Percentiles rank a stretch among this genome's conserved stretches.
phyloP scores from a whole-genome alignment of 1,140 invertebrate genomes.

The Sycophila sp. region DNA sequence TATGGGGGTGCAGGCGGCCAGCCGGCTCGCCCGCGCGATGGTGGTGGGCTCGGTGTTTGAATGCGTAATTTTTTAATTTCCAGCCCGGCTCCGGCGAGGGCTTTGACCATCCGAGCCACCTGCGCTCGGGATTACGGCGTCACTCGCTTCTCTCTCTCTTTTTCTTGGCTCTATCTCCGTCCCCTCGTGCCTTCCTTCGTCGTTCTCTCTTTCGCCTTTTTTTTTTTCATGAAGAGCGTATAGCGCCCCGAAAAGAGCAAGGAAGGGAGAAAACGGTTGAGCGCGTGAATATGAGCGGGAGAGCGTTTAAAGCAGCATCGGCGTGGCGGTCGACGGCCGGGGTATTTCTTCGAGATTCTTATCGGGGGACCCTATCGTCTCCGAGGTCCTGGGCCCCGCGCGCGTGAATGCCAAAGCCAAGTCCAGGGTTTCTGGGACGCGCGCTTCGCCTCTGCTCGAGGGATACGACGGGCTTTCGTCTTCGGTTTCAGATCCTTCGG shows the following conservation, averaged over 20 bases:
- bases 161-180: not conserved
- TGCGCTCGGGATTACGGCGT: too few species aligned
- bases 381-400: too few species aligned
- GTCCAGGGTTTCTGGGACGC: too few species aligned
- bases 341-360: slow-evolving; percentile 7
- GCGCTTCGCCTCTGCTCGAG: too few species aligned
- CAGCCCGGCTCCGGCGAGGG: not conserved
- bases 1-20: not conserved
- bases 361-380: too few species aligned
- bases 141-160: not conserved
- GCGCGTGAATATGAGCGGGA: too few species aligned
- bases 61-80: slow-evolving; percentile 37
- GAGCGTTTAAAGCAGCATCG: not conserved
- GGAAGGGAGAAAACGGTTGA: not conserved
- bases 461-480: too few species aligned
- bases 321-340: too few species aligned
- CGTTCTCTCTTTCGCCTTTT: not conserved
- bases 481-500: too few species aligned
- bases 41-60: slow-evolving; percentile 12
- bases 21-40: not conserved
- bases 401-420: too few species aligned
- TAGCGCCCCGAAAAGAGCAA: not conserved
- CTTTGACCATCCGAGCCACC: slow-evolving; percentile 26
- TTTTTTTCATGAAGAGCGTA: too few species aligned
- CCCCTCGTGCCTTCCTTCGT: not conserved